Base-by-base conservation (phyloP, 2,113 vertebrate species). In the Caranx ignobilis region DNA sequence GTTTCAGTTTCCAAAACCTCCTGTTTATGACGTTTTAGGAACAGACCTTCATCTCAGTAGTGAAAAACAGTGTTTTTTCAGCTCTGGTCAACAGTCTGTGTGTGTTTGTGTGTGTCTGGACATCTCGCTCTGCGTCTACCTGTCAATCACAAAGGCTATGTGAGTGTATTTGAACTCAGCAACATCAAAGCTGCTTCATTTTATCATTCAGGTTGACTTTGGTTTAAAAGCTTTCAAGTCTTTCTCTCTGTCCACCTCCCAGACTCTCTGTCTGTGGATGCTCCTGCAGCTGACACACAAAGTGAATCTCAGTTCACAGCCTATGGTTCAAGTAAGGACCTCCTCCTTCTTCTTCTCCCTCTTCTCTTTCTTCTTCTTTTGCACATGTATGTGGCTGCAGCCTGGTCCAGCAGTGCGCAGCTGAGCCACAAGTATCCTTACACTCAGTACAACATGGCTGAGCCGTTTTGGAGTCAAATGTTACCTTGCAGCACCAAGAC, bases 141-240 rank as follows among this genome's bases (percentile, higher is more conserved):
- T 66, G 71, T 82, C 70, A 75, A 73, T 74, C 71, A 77, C 81
- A 87, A 47, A 74, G 72, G 66, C 70, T 37, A n/a, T 39, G 43
- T 50, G 62, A 77, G 21, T 0, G 7, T 19, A 63, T 81, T 64
- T 82, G 39, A 81, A 77, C 75, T 76, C 57, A 55, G 69, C 56
- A 73, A 74, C 81, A 82, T 89, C 68, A 87, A 90, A 91, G 83
- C 74, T 45, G 31, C 72, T 81, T 50, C 47, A 3, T 86, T 90
- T 88, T 79, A 72, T 81, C 73, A 76, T 88, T 77, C 77, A 82
- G 61, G 76, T 69, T 45, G 70, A 75, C 69, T 67, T 71, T 39
- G 31, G 77, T 68, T 57, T 54, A 78, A 74, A 79, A 77, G 67
- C 75, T 83, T 79, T 68, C 72, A 81, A 81, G 79, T 88, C 56